A percentile compares a stretch with the other conserved stretches of the same genome.
Evolutionary conservation across 1,140 invertebrate genomes (phyloP).

Genomic region (Metaphire vulgaris): DNA sequence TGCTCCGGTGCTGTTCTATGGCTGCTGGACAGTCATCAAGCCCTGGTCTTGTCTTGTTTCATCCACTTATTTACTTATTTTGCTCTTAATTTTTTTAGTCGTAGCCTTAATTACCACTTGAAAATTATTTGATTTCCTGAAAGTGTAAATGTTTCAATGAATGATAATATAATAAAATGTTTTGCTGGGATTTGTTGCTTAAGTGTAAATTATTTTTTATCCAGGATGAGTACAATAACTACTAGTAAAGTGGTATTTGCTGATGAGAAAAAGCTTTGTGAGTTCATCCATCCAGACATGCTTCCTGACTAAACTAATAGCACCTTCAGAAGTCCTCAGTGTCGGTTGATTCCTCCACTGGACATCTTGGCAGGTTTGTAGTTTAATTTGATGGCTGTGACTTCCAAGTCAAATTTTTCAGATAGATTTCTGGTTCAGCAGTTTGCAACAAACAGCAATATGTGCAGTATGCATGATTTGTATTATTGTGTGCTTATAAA

Average conservation of each 20-base stretch:
- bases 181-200: not conserved
- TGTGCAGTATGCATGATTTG: no score
- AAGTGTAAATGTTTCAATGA: not conserved
- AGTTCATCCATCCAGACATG: conserved; percentile 14
- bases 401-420: no score
- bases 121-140: not conserved
- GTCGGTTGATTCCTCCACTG: no score
- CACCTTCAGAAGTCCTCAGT: no score
- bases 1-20: conserved; percentile 63
- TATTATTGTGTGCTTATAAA: no score
- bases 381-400: no score
- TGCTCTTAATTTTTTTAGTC: conserved; percentile 5
- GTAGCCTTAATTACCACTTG: not conserved
- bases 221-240: conserved; percentile 6
- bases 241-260: conserved; percentile 15
- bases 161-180: not conserved
- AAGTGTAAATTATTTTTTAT: not conserved
- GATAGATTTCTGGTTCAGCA: no score
- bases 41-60: conserved; percentile 57
- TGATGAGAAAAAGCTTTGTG: conserved; percentile 2
- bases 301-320: conserved; percentile 1
- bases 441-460: no score
- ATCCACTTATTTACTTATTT: not conserved
- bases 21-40: conserved; percentile 67
- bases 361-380: no score